These are phyloP conservation scores for Pardosa pseudoannulata DNA, from an alignment of 2,888 invertebrate genomes.

Conservation along the genomic window DNA sequence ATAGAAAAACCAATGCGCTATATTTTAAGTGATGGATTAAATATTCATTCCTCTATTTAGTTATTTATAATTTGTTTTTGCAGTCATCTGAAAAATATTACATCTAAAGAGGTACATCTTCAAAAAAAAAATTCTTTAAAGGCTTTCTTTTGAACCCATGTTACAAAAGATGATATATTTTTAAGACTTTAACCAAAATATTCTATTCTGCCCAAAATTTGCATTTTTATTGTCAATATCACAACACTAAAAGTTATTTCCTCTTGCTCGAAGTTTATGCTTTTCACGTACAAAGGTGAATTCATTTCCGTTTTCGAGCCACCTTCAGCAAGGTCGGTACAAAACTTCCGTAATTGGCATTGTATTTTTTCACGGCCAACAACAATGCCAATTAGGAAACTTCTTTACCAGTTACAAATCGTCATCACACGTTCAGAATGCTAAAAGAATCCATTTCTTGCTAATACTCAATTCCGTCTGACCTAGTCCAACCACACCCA, in stretches of 20 bases:
- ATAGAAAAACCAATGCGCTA: too few species aligned
- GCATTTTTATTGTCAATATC: neutral
- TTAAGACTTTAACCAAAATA: too few species aligned
- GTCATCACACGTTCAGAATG: constrained; percentile 24
- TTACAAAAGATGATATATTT: too few species aligned
- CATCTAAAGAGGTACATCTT: too few species aligned
- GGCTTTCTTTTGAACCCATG: too few species aligned
- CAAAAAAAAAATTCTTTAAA: too few species aligned
- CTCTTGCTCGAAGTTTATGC: neutral
- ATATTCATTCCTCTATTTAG: too few species aligned
- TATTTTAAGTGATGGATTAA: too few species aligned
- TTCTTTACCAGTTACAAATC: constrained; percentile 8
- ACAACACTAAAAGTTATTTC: too few species aligned
- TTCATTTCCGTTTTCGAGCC: neutral
- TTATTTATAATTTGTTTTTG: too few species aligned
- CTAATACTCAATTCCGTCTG: neutral
- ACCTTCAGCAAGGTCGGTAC: constrained; percentile 9
- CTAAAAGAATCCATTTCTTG: constrained; percentile 14
- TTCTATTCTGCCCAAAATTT: neutral
- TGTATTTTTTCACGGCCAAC: neutral
- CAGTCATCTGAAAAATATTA: too few species aligned
- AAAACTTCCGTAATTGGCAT: constrained; percentile 6
- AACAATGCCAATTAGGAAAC: neutral
- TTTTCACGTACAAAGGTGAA: neutral
- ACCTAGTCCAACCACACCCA: constrained; percentile 35